Conservation (phyloP, 2,797 vertebrate genomes). For the Agapornis canus region DNA sequence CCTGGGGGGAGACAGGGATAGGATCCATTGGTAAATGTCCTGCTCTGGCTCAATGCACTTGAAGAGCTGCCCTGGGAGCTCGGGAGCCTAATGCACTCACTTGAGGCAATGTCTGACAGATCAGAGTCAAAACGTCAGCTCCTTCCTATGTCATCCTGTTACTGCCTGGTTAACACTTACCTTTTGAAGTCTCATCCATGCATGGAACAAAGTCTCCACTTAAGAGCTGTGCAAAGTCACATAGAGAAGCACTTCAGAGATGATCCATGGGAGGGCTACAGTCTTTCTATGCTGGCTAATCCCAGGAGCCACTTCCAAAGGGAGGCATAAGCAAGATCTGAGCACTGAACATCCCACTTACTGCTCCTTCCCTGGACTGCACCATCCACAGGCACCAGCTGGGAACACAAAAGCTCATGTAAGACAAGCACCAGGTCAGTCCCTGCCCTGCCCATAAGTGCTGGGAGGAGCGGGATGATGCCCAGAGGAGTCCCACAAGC, state of each 20-base stretch:
- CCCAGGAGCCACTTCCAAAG: not conserved
- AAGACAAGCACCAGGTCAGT: not conserved
- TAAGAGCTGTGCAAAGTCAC: not conserved
- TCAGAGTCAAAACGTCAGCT: not conserved
- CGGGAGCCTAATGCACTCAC: fast-evolving
- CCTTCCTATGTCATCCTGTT: not conserved
- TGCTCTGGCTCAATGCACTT: not conserved
- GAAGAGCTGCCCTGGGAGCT: not conserved
- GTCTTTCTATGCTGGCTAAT: not conserved
- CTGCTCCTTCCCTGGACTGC: not conserved
- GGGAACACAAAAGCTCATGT: not conserved
- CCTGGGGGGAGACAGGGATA: not conserved
- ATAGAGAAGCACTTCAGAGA: not conserved
- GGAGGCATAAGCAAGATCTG: not conserved
- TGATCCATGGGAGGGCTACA: not conserved
- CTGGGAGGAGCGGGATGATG: not conserved
- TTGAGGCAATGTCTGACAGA: not conserved
- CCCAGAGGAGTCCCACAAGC: not conserved
- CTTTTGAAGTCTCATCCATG: not conserved
- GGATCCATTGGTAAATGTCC: not conserved
- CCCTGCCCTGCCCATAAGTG: not conserved
- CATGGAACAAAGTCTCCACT: not conserved
- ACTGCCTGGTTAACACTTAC: not conserved
- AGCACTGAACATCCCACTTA: not conserved
- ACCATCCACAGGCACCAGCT: not conserved